Evolutionary conservation across 2,113 vertebrate genomes (phyloP), one percentile per base, ranked within the genome.

Genomic region (Pseudolaguvia tuberculata): DNA sequence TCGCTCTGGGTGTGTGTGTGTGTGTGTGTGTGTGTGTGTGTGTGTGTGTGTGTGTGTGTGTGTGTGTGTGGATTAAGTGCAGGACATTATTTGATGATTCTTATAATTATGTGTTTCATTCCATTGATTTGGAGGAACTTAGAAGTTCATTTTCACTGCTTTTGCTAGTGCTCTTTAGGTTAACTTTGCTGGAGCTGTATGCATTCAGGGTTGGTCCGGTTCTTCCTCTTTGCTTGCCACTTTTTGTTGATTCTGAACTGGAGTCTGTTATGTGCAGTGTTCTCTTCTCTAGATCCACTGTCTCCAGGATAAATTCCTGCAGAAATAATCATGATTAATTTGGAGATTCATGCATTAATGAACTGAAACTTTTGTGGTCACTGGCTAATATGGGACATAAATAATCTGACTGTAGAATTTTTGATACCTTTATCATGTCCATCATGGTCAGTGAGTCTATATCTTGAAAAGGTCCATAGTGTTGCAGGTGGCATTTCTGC

Each of bases 301-400:
- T 92, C 80, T 92, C 89, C 80, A 89, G 48, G 66, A 88, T 89
- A 80, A 89, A 92, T 70, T 93, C 88, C 90, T 93, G 59, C 2
- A 29, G 21, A 70, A 62, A 55, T 12, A 15, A 15, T 23, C 20
- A 52, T 21, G 51, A 45, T n/a, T n/a, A n/a, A n/a, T n/a, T n/a
- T n/a, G 14, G 5, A 10, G 7, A 47, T n/a, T 23, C 4, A 9
- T 42, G 39, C 4, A 9, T 42, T 63, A 21, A 14, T 6, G 15
- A 31, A 12, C 18, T 61, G 18, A 39, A 9, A 35, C 20, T 23
- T 1, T 5, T 47, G n/a, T 25, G 21, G 1, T 55, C n/a, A 11
- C 18, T 48, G 5, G 20, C 18, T 65, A 48, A 15, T 5, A 14
- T 1, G 4, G 3, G 48, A 71, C 14, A 29, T 1, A 53, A 18